Evolutionary conservation across 2,888 invertebrate species (phyloP).

Genomic region (Gortyna flavago): DNA sequence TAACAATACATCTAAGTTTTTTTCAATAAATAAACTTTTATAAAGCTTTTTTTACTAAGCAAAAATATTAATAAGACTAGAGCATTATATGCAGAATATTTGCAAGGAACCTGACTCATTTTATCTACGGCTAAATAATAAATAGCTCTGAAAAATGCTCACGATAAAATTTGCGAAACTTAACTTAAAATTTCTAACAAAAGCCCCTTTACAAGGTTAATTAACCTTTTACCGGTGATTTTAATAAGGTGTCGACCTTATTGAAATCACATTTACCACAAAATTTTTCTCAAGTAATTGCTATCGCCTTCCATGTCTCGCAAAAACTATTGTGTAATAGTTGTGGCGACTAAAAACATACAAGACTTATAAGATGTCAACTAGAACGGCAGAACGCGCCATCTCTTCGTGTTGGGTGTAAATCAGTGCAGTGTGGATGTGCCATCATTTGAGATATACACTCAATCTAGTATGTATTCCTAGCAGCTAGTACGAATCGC

Average conservation of each 20-base stretch:
- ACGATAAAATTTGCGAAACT: neutral
- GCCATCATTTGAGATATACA: slow-evolving; percentile 20
- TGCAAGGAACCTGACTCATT: slow-evolving; percentile 39
- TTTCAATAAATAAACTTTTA: slow-evolving; percentile 29
- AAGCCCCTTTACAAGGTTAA: slow-evolving; percentile 33
- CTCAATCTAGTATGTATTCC: slow-evolving; percentile 27
- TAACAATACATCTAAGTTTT: neutral
- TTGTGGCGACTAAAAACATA: slow-evolving; percentile 19
- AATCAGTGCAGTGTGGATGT: slow-evolving; percentile 42
- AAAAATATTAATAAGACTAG: slow-evolving; percentile 32
- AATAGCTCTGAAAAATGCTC: slow-evolving; percentile 13
- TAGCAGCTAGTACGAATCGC: slow-evolving; percentile 26
- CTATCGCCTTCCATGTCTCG: slow-evolving; percentile 52
- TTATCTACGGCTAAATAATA: slow-evolving; percentile 27
- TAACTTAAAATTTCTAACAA: slow-evolving; percentile 24
- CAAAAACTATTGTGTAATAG: slow-evolving; percentile 54
- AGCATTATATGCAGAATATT: slow-evolving; percentile 48
- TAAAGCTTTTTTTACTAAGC: slow-evolving; percentile 9
- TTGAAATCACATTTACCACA: slow-evolving; percentile 39
- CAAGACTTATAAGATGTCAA: slow-evolving; percentile 5
- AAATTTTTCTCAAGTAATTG: slow-evolving; percentile 44
- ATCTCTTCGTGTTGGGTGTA: slow-evolving; percentile 29
- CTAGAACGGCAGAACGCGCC: slow-evolving; percentile 10
- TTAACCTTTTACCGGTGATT: slow-evolving; percentile 34
- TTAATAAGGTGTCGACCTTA: too few species aligned